Evolutionary conservation across 1,140 invertebrate species (phyloP).

Genomic region (Andricus grossulariae): DNA sequence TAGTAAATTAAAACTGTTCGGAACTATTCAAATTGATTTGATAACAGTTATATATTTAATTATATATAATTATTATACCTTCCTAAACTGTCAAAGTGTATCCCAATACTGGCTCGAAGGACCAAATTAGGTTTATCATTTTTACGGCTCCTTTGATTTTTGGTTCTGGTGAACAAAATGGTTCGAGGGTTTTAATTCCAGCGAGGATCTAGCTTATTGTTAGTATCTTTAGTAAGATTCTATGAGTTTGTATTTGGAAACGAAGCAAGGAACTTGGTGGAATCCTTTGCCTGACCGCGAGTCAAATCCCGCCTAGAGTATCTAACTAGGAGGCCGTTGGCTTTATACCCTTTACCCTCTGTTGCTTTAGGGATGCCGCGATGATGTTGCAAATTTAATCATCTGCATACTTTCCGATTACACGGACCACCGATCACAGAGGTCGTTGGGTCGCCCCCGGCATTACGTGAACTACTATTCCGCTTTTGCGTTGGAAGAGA

Average conservation of each 20-base stretch:
- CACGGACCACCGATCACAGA: conserved; percentile 75
- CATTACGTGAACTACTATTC: conserved; percentile 34
- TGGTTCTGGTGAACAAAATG: no score
- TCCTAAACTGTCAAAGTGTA: no score
- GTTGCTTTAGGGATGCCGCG: conserved; percentile 70
- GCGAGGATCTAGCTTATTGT: not conserved
- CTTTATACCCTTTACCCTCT: conserved; percentile 62
- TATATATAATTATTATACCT: no score
- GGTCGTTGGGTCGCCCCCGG: conserved; percentile 64
- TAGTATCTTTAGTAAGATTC: not conserved
- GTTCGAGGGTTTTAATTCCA: not conserved
- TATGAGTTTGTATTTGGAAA: not conserved
- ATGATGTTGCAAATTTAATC: conserved; percentile 78
- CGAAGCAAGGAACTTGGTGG: conserved; percentile 48
- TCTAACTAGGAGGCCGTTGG: conserved; percentile 57
- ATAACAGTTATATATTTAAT: no score
- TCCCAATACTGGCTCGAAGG: no score
- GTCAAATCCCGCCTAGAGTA: conserved; percentile 64
- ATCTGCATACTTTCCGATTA: conserved; percentile 77
- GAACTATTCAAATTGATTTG: no score
- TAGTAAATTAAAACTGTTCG: no score
- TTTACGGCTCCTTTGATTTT: no score
- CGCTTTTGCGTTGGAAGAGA: not conserved
- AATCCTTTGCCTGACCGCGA: conserved; percentile 67
- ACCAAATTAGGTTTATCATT: no score